Evolutionary conservation across 2,888 invertebrate species (phyloP).

Genomic region (Drosophila formosana): DNA sequence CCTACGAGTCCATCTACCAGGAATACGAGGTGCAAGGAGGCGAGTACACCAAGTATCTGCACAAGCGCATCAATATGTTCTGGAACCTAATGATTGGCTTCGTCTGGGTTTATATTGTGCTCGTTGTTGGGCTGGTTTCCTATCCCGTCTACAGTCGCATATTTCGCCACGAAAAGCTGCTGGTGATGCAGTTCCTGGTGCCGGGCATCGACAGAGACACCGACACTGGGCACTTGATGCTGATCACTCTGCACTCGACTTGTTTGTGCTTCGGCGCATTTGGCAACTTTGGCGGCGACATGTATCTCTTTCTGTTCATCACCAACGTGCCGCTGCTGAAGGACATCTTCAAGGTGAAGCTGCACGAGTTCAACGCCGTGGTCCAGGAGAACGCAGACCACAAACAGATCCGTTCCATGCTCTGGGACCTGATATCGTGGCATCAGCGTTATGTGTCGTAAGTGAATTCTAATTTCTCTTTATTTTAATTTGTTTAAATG

Average conservation of each 20-base stretch:
- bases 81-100: conserved; percentile 45
- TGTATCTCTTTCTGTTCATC: conserved; percentile 70
- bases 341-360: conserved; percentile 66
- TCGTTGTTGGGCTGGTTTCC: conserved; percentile 6
- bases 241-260: conserved; percentile 40
- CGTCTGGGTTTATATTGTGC: conserved; percentile 28
- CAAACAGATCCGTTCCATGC: conserved; percentile 12
- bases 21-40: conserved; percentile 54
- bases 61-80: conserved; percentile 36
- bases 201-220: conserved; percentile 60
- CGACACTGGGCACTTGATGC: conserved; percentile 47
- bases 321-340: conserved; percentile 67
- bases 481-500: not conserved
- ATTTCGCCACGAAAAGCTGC: conserved; percentile 41
- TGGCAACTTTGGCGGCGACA: conserved; percentile 73
- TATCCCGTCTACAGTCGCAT: conserved; percentile 49
- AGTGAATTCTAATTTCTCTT: not conserved
- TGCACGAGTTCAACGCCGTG: conserved; percentile 61
- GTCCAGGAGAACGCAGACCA: conserved; percentile 5
- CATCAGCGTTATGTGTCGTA: conserved; percentile 74
- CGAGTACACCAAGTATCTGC: conserved; percentile 48
- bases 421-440: conserved; percentile 64
- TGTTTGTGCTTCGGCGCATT: conserved; percentile 58
- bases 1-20: conserved; percentile 54
- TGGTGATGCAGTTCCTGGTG: conserved; percentile 67